These are phyloP conservation scores for Hydrozoanthus gracilis DNA, from an alignment of 92 coral and sea anemone genomes.

Conservation along the genomic window DNA sequence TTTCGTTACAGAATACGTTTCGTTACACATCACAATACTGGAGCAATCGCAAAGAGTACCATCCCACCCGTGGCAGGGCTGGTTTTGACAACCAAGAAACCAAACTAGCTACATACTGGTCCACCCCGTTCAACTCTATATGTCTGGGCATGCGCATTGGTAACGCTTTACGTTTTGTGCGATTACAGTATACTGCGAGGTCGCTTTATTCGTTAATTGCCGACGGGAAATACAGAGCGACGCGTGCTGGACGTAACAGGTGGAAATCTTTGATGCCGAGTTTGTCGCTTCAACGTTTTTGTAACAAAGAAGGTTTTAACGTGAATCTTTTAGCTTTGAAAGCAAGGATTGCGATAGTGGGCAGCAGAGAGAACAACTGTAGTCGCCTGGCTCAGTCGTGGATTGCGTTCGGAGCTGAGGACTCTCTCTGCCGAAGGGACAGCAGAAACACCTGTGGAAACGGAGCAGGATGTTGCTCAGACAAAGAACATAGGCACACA, in stretches of 20 bases:
- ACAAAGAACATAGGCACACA: slow-evolving; percentile 49
- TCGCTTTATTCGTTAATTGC: slow-evolving; percentile 62
- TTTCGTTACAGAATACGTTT: slow-evolving; percentile 51
- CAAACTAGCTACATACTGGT: slow-evolving; percentile 59
- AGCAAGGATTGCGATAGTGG: slow-evolving; percentile 60
- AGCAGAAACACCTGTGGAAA: slow-evolving; percentile 53
- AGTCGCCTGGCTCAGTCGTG: slow-evolving; percentile 37
- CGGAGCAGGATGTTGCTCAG: slow-evolving; percentile 54
- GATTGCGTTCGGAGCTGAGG: slow-evolving; percentile 58
- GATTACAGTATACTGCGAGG: slow-evolving; percentile 36
- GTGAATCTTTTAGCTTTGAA: slow-evolving; percentile 35
- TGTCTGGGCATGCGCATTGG: slow-evolving; percentile 63
- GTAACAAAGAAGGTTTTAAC: slow-evolving; percentile 57
- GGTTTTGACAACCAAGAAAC: slow-evolving; percentile 47
- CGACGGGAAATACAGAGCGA: slow-evolving; percentile 50
- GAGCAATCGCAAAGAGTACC: slow-evolving; percentile 28
- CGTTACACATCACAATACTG: slow-evolving; percentile 48
- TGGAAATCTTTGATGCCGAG: slow-evolving; percentile 53
- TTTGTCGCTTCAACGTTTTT: slow-evolving; percentile 50
- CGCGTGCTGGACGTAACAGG: slow-evolving; percentile 41
- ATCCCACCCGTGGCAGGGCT: slow-evolving; percentile 41
- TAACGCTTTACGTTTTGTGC: slow-evolving; percentile 36
- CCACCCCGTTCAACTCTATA: slow-evolving; percentile 43
- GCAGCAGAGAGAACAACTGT: slow-evolving; percentile 51
- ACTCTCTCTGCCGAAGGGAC: slow-evolving; percentile 47